Evolutionary conservation across 2,888 invertebrate species (phyloP).

Genomic region (Tipula confusa): DNA sequence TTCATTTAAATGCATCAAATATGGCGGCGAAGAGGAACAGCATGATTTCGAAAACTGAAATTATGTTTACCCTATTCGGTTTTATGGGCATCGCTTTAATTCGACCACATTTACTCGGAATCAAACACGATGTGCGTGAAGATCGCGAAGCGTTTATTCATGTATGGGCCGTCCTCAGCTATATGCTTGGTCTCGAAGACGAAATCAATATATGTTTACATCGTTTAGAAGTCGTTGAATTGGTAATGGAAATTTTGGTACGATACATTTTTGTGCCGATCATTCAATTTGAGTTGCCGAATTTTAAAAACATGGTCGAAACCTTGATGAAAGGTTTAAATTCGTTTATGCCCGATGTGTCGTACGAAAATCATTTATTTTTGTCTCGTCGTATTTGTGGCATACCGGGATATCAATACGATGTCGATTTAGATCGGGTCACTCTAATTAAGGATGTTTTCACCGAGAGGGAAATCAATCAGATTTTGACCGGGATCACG

Average conservation of each 20-base stretch:
- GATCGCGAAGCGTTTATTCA: conserved; percentile 71
- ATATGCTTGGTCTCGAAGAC: conserved; percentile 72
- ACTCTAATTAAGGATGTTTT: neutral
- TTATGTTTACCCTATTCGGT: conserved; percentile 75
- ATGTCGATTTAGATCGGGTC: conserved; percentile 32
- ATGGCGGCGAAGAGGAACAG: conserved; percentile 49
- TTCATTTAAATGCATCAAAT: conserved; percentile 58
- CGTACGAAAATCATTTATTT: conserved; percentile 36
- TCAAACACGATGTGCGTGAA: conserved; percentile 54
- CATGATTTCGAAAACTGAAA: conserved; percentile 65
- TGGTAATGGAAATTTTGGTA: conserved; percentile 34
- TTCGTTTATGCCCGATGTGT: conserved; percentile 32
- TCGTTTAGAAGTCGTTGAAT: conserved; percentile 34
- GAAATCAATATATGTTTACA: conserved; percentile 36
- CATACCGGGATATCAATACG: conserved; percentile 37
- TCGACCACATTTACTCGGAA: conserved; percentile 58
- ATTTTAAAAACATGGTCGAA: conserved; percentile 35
- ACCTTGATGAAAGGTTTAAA: conserved; percentile 35
- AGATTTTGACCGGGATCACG: neutral
- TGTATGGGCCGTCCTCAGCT: conserved; percentile 72
- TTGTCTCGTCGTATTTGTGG: conserved; percentile 33
- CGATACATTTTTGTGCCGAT: conserved; percentile 37
- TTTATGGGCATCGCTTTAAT: conserved; percentile 68
- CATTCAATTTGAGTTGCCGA: conserved; percentile 35
- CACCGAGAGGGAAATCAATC: neutral